These are phyloP conservation scores for Psilanteris sp. DNA, from an alignment of 1,140 invertebrate species.

Conservation along the genomic window DNA sequence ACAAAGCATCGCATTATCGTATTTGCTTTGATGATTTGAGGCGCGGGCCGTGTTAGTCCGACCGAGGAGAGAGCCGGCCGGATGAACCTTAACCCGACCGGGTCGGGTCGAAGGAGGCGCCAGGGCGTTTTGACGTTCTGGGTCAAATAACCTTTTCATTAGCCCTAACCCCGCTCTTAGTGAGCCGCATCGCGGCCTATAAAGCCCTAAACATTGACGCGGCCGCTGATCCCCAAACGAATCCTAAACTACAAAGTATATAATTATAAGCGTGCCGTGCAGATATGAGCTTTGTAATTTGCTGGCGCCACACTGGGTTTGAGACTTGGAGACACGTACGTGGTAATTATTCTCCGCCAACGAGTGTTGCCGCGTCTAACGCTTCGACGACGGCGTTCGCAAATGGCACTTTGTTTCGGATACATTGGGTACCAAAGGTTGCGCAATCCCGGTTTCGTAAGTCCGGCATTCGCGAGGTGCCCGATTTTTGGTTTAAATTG, in stretches of 20 bases:
- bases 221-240: conserved; percentile 64
- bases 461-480: too few relatives aligned
- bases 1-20: conserved; percentile 52
- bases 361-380: conserved; percentile 16
- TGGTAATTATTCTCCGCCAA: conserved; percentile 58
- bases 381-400: background rate
- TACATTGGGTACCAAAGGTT: too few relatives aligned
- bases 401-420: conserved; percentile 34
- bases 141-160: conserved; percentile 80
- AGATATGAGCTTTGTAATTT: conserved; percentile 67
- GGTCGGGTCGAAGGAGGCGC: conserved; percentile 70
- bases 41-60: conserved; percentile 2
- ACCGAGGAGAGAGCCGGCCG: conserved; percentile 1
- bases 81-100: conserved; percentile 52
- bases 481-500: too few relatives aligned
- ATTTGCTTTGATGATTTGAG: conserved; percentile 58
- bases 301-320: conserved; percentile 58
- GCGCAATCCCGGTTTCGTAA: too few relatives aligned
- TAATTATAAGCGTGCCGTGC: conserved; percentile 62
- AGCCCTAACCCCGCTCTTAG: conserved; percentile 65
- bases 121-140: conserved; percentile 75
- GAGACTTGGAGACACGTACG: conserved; percentile 62
- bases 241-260: conserved; percentile 64
- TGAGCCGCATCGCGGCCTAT: conserved; percentile 68
- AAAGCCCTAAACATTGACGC: conserved; percentile 76